Evolutionary conservation across 2,797 vertebrate genomes (phyloP).

Genomic region (Coluber constrictor): DNA sequence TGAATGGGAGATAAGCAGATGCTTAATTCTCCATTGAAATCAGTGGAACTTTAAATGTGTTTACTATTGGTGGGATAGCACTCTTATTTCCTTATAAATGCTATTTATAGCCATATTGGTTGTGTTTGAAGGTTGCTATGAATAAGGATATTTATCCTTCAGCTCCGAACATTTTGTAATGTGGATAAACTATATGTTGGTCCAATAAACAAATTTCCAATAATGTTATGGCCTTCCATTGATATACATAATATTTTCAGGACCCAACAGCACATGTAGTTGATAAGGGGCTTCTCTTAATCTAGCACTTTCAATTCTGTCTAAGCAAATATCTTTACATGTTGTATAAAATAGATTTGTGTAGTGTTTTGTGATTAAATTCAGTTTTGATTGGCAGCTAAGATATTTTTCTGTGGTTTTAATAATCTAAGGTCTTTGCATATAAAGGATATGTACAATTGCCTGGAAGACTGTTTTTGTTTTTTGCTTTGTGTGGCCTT

Average conservation of each 20-base stretch:
- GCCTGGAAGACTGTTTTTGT: conserved; percentile 70
- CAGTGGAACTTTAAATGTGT: conserved; percentile 6
- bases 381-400: conserved; percentile 74
- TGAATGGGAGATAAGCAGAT: neutral
- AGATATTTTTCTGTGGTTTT: conserved; percentile 70
- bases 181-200: conserved; percentile 32
- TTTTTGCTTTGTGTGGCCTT: conserved; percentile 74
- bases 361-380: conserved; percentile 69
- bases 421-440: conserved; percentile 72
- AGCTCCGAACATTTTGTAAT: conserved; percentile 27
- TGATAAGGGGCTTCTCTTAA: conserved; percentile 60
- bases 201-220: conserved; percentile 54
- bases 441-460: conserved; percentile 71
- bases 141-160: conserved; percentile 38
- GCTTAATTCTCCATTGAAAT: conserved; percentile 14
- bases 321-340: conserved; percentile 63
- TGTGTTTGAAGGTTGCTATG: neutral
- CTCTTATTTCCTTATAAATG: conserved; percentile 19
- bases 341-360: conserved; percentile 63
- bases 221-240: conserved; percentile 63
- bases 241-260: conserved; percentile 58
- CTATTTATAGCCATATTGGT: conserved; percentile 46
- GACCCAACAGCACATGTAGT: conserved; percentile 66
- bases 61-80: conserved; percentile 14
- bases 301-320: conserved; percentile 67